A percentile compares a stretch with the other conserved stretches of the same genome.
Evolutionary conservation across 2,113 vertebrate species (phyloP).

Genomic region (Myotis lucifugus): DNA sequence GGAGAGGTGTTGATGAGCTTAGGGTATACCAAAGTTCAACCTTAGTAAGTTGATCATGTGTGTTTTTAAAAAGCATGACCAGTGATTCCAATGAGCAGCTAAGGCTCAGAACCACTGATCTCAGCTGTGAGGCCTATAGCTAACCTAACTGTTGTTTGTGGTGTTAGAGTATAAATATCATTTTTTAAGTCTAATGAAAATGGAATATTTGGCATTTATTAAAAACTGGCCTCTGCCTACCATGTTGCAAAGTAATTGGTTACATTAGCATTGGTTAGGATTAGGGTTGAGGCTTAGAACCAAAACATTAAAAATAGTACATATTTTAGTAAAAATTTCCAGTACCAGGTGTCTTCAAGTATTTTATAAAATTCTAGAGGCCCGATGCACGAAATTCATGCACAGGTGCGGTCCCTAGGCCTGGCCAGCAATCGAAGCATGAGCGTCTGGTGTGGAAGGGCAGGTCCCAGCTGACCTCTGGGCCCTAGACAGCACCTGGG

Average conservation of each 20-base stretch:
- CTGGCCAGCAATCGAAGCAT: too few relatives aligned
- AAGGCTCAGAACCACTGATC: neutral
- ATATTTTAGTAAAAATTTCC: neutral
- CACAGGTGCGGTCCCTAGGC: too few relatives aligned
- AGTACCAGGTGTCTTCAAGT: neutral
- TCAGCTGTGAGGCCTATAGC: neutral
- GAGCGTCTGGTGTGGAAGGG: too few relatives aligned
- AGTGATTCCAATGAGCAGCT: neutral
- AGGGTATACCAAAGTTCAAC: neutral
- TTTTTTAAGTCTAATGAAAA: neutral
- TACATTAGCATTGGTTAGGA: neutral
- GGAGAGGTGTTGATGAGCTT: neutral
- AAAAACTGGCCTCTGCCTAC: neutral
- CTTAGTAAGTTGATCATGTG: neutral
- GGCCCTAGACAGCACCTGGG: too few relatives aligned
- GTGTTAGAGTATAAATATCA: neutral
- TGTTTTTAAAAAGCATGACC: neutral
- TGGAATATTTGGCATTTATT: neutral
- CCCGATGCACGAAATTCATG: too few relatives aligned
- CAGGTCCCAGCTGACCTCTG: too few relatives aligned
- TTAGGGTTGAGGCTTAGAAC: neutral
- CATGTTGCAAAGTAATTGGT: neutral
- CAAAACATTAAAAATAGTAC: neutral
- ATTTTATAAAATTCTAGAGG: neutral
- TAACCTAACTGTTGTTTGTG: neutral